Conservation (phyloP, 2,797 vertebrate species). For the Phrynocephalus guinanensis region DNA sequence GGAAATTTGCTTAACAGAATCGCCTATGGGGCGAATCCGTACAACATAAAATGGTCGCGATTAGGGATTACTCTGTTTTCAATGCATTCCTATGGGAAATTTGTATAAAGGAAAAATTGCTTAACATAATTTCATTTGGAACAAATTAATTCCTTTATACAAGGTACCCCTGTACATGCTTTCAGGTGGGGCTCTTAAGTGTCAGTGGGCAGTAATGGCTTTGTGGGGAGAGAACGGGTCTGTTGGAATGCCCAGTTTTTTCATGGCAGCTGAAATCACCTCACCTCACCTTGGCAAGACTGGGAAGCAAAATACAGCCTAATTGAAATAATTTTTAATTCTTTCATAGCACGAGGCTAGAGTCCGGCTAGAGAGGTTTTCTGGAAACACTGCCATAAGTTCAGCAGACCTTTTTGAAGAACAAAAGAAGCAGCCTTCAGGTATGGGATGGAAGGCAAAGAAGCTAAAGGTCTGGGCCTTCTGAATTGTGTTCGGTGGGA, state of each 20-base stretch:
- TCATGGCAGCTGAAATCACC: background rate
- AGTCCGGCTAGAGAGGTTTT: slow-evolving; percentile 87
- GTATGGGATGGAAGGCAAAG: slow-evolving; percentile 67
- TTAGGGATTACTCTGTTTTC: too few relatives aligned
- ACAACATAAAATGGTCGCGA: too few relatives aligned
- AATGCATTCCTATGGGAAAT: too few relatives aligned
- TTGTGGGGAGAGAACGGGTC: background rate
- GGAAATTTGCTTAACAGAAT: too few relatives aligned
- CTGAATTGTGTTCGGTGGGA: background rate
- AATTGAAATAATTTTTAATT: background rate
- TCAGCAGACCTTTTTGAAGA: slow-evolving; percentile 95
- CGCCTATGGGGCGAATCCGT: too few relatives aligned
- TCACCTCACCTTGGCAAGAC: accelerated
- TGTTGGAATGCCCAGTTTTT: background rate
- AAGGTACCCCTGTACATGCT: too few relatives aligned
- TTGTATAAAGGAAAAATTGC: too few relatives aligned
- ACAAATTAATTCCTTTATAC: too few relatives aligned
- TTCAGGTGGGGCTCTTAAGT: background rate
- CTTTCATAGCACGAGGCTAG: slow-evolving; percentile 87
- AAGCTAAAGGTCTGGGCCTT: background rate
- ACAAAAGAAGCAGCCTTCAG: slow-evolving; percentile 84
- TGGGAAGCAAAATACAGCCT: background rate
- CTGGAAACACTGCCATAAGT: slow-evolving; percentile 89
- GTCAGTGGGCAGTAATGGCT: background rate
- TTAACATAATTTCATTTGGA: too few relatives aligned